phyloP scores from a whole-genome alignment of 2,113 vertebrate species.

The Ibidorhyncha struthersii region DNA sequence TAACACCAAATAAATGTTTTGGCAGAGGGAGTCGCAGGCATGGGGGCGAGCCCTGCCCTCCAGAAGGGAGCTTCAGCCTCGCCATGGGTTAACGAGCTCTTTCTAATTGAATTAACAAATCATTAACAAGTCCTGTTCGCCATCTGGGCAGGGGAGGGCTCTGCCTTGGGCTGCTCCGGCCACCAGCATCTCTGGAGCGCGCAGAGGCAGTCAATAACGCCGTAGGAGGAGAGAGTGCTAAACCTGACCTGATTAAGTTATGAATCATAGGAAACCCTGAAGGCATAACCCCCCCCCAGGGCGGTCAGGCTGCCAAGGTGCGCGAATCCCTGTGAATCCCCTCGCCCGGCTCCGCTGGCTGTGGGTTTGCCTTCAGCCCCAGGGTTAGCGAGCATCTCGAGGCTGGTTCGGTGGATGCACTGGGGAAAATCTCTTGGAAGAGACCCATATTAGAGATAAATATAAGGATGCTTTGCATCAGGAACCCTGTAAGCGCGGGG shows the following conservation, averaged over 20 bases:
- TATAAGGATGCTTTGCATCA: not conserved
- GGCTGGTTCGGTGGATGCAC: not conserved
- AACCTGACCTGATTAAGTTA: slow-evolving; percentile 18
- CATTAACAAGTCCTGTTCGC: not conserved
- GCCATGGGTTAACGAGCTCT: not conserved
- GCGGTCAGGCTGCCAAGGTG: not conserved
- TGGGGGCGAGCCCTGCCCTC: slow-evolving; percentile 15
- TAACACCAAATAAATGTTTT: slow-evolving; percentile 48
- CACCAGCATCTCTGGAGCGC: not conserved
- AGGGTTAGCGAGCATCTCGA: not conserved
- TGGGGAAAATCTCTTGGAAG: not conserved
- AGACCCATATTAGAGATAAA: not conserved
- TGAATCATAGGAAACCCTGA: slow-evolving; percentile 1
- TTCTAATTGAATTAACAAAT: slow-evolving; percentile 55
- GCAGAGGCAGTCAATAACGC: not conserved
- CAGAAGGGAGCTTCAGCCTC: not conserved
- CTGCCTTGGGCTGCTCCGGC: not conserved
- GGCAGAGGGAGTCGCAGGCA: not conserved
- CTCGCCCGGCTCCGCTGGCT: not conserved
- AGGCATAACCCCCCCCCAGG: not conserved
- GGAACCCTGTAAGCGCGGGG: not conserved
- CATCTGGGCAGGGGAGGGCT: slow-evolving; percentile 1
- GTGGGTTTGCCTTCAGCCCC: not conserved
- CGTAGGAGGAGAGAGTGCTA: not conserved
- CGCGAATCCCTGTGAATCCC: not conserved